A percentile compares a stretch with the other conserved stretches of the same genome.
Evolutionary conservation across 1,140 invertebrate species (phyloP).

Genomic region (Helicorthomorpha holstii): DNA sequence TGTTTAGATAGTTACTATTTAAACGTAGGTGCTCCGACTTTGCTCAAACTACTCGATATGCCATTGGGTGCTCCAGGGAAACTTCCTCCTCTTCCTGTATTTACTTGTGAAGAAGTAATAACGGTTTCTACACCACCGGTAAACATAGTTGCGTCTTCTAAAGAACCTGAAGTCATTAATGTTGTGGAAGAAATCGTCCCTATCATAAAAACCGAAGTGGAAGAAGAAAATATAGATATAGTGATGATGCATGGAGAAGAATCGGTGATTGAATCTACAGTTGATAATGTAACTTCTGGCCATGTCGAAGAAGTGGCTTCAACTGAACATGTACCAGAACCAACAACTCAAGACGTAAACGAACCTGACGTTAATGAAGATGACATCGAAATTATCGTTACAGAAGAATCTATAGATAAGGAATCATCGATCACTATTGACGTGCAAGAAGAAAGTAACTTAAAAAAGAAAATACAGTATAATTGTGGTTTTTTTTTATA

Average conservation of each 20-base stretch:
- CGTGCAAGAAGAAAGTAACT: no score
- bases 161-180: not conserved
- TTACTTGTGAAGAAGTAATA: not conserved
- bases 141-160: conserved; percentile 11
- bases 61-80: conserved; percentile 20
- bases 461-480: no score
- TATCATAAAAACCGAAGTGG: not conserved
- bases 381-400: conserved; percentile 1
- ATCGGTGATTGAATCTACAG: not conserved
- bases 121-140: not conserved
- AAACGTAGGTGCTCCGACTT: conserved; percentile 22
- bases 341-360: no score
- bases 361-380: not conserved
- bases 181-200: not conserved
- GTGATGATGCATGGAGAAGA: not conserved
- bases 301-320: no score
- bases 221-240: not conserved
- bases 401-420: no score
- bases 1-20: not conserved
- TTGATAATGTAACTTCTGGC: no score
- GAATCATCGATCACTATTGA: no score
- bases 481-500: no score
- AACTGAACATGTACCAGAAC: no score
- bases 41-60: conserved; percentile 27
- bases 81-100: conserved; percentile 13